Conservation (phyloP, 2,797 vertebrate species). For the Ctenopoma multispine region DNA sequence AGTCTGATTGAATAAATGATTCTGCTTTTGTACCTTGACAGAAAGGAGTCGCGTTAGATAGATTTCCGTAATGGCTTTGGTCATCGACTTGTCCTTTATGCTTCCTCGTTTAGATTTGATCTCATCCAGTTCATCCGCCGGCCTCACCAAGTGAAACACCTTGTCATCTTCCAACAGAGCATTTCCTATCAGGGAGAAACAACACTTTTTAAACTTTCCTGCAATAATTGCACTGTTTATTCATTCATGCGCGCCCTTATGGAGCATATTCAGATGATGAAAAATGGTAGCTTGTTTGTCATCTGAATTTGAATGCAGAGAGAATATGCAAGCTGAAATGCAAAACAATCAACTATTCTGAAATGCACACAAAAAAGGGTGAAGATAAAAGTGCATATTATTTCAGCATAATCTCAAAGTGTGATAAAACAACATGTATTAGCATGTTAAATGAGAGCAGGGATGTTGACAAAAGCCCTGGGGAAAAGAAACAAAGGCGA, state of each 20-base stretch:
- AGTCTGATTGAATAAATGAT: conserved; percentile 13
- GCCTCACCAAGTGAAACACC: conserved; percentile 95
- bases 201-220: conserved; percentile 21
- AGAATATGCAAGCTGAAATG: conserved; percentile 39
- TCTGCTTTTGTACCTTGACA: conserved; percentile 90
- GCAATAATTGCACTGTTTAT: conserved; percentile 8
- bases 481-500: conserved; percentile 42
- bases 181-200: conserved; percentile 78
- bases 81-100: conserved; percentile 97
- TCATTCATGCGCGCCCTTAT: conserved; percentile 46
- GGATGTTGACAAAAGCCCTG: conserved; percentile 54
- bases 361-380: conserved; percentile 51
- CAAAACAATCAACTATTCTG: conserved; percentile 58
- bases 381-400: conserved; percentile 58
- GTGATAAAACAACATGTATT: conserved; percentile 63
- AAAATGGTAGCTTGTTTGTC: conserved; percentile 34
- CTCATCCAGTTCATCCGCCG: conserved; percentile 94
- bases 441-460: conserved; percentile 70
- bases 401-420: conserved; percentile 52
- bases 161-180: conserved; percentile 97
- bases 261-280: conserved; percentile 45
- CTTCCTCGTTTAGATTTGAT: conserved; percentile 96
- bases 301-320: conserved; percentile 43
- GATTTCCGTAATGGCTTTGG: conserved; percentile 99
- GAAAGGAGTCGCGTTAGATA: conserved; percentile 98